These are phyloP conservation scores for Ornithoptera priamus DNA, from an alignment of 2,888 invertebrate species.

Conservation along the genomic window DNA sequence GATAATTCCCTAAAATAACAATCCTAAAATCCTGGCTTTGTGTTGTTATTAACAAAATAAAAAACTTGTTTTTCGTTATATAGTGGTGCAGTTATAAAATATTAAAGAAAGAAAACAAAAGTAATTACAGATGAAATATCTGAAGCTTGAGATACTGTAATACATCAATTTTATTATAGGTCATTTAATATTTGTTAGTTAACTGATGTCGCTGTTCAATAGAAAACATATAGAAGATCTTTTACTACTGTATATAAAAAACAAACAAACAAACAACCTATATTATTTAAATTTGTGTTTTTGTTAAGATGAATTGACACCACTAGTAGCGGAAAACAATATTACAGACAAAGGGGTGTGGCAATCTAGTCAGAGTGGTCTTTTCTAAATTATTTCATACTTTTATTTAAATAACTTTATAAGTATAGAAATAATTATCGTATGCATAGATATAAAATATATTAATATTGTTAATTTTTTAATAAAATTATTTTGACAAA, in stretches of 20 bases:
- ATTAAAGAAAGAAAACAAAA: background rate
- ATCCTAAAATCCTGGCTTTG: slow-evolving; percentile 38
- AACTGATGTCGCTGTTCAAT: background rate
- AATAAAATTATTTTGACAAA: slow-evolving; percentile 26
- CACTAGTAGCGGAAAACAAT: slow-evolving; percentile 33
- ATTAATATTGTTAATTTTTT: slow-evolving; percentile 21
- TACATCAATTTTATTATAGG: background rate
- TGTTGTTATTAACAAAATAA: slow-evolving; percentile 55
- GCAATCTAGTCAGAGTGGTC: slow-evolving; percentile 79
- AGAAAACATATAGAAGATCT: no score
- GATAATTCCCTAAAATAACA: slow-evolving; percentile 30
- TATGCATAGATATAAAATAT: slow-evolving; percentile 6
- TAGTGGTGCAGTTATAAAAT: slow-evolving; percentile 21
- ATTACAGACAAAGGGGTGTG: slow-evolving; percentile 73
- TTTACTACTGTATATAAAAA: no score
- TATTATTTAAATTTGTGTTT: background rate
- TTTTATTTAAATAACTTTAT: slow-evolving; percentile 28
- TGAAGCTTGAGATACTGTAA: background rate
- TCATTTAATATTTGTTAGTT: background rate
- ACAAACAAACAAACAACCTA: background rate
- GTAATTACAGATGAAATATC: background rate
- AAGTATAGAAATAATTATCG: slow-evolving; percentile 9
- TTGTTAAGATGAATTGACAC: slow-evolving; percentile 27
- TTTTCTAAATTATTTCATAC: slow-evolving; percentile 46
- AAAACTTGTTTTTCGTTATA: slow-evolving; percentile 30